Evolutionary conservation across 2,888 invertebrate genomes (phyloP), one percentile per base, ranked within the genome.

Genomic region (Lycophotia porphyrea): DNA sequence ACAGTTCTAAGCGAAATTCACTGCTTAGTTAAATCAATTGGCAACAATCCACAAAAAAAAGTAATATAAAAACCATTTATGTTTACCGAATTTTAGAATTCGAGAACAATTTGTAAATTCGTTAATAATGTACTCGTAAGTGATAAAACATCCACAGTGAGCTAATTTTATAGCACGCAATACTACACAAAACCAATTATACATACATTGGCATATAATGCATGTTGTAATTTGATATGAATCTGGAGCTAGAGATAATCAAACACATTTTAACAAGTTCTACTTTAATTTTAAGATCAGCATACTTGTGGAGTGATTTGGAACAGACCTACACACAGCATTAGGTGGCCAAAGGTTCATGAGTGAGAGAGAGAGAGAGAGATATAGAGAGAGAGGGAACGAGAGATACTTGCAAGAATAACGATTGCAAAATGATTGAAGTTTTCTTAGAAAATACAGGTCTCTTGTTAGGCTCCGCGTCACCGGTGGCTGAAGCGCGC

Each of bases 191-290:
- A 9, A 60, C 24, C 15, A 47, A 61, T 34, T 61, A n/a, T 27
- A 55, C 11, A 76, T 58, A 44, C 13, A 69, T 75, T 68, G 74
- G 24, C 58, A 81, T 71, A 76, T 34, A 76, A 71, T 68, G 67
- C 47, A 24, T 65, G 64, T 27, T 42, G 58, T 82, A 80, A 80
- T 68, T 39, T 52, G 42, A 71, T 80, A 76, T 42, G 47, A 15
- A 63, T 64, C 67, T 76, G 66, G 42, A 31, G 27, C 34, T 42
- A 18, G 36, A 61, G 66, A 64, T 71, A 52, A 80, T 64, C 24
- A 39, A 34, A 42, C 39, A 69, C 27, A 67, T 49, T 52, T 55
- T 5, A 69, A 31, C 34, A 71, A n/a, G 21, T 63, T 39, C 8
- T 27, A 18, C 15, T 39, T 7, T n/a, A 39, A 36, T 61, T 61